Evolutionary conservation across 64 coral and sea anemone genomes (phyloP).

Genomic region (Montipora efflorescens): DNA sequence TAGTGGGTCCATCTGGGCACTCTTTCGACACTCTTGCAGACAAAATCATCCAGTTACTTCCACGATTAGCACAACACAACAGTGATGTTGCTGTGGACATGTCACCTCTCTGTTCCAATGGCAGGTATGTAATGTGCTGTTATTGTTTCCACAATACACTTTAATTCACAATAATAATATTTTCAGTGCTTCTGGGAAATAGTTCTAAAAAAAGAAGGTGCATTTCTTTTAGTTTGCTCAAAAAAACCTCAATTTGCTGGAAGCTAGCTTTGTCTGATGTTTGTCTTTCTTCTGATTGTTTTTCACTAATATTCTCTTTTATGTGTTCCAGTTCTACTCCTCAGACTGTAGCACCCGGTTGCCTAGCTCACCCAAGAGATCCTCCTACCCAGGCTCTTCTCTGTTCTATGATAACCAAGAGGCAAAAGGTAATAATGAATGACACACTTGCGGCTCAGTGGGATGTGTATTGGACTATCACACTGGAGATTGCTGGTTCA

Average conservation of each 20-base stretch:
- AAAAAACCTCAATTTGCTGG: no score
- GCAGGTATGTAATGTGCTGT: slow-evolving; percentile 55
- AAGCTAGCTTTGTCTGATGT: no score
- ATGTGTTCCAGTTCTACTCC: slow-evolving; percentile 71
- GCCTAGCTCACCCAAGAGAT: slow-evolving; percentile 79
- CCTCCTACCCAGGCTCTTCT: slow-evolving; percentile 71
- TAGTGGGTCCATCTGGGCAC: slow-evolving; percentile 72
- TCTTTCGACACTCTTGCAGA: slow-evolving; percentile 79
- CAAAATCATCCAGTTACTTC: slow-evolving; percentile 77
- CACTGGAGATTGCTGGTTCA: no score
- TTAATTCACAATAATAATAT: no score
- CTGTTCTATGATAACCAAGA: slow-evolving; percentile 83
- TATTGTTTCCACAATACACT: no score
- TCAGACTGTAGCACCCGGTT: slow-evolving; percentile 83
- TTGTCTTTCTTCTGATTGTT: background rate
- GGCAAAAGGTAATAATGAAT: slow-evolving; percentile 75
- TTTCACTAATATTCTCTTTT: background rate
- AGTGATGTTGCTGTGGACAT: slow-evolving; percentile 85
- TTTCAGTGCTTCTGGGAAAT: no score
- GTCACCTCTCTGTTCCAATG: slow-evolving; percentile 74
- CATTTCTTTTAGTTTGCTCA: no score
- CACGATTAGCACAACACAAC: slow-evolving; percentile 77
- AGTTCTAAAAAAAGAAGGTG: no score
- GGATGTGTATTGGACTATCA: no score
- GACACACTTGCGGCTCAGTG: no score